Evolutionary conservation across 2,113 vertebrate species (phyloP).

Genomic region (Colinus virginianus): DNA sequence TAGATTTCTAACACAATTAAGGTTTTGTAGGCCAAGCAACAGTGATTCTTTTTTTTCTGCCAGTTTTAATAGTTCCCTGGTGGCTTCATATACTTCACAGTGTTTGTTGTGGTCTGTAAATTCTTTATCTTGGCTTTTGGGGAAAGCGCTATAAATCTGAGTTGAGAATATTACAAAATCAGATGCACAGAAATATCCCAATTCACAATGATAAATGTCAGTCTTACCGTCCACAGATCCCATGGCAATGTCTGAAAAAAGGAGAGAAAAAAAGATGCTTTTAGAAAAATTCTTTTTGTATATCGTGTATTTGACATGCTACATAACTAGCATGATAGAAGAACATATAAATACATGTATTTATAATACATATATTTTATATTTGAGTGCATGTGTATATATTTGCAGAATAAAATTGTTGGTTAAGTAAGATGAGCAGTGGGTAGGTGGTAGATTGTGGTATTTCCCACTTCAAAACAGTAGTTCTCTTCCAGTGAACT

Average conservation of each 20-base stretch:
- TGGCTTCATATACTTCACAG: not conserved
- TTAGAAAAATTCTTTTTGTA: conserved; percentile 31
- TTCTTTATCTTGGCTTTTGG: not conserved
- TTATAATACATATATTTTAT: not conserved
- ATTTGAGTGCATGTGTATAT: not conserved
- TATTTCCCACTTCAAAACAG: not conserved
- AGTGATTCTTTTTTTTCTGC: not conserved
- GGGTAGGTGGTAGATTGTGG: not conserved
- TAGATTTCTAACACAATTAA: not conserved
- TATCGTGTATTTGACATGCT: not conserved
- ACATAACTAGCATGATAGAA: not conserved
- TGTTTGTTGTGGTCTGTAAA: not conserved
- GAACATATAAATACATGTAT: not conserved
- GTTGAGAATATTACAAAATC: not conserved
- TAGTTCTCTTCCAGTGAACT: not conserved
- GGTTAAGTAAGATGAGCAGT: not conserved
- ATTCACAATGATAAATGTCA: not conserved
- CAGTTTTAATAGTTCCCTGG: not conserved
- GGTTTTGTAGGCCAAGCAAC: not conserved
- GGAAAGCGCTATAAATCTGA: not conserved
- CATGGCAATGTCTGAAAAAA: conserved; percentile 91
- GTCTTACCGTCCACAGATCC: conserved; percentile 96
- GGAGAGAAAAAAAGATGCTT: not conserved
- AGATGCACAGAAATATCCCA: not conserved
- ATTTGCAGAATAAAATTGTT: not conserved